A percentile compares a stretch with the other conserved stretches of the same genome.
Conservation (phyloP, 2,888 invertebrate species). For the Hypercompe scribonia region DNA sequence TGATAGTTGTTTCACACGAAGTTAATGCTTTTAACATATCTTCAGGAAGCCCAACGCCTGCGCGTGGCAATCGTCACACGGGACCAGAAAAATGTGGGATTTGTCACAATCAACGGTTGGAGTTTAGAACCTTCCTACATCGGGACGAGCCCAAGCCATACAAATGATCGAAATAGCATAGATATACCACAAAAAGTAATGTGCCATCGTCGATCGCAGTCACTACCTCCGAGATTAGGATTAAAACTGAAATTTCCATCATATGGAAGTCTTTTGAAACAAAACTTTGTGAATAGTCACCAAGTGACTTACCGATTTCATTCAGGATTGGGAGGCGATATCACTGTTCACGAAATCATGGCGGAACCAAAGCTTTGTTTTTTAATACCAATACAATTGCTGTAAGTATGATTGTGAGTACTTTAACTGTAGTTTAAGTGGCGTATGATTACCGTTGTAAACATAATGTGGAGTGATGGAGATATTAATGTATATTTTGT, state of each 20-base stretch:
- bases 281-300: constrained; percentile 91
- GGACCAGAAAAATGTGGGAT: constrained; percentile 91
- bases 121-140: constrained; percentile 92
- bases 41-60: constrained; percentile 84
- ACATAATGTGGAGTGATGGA: too few species aligned
- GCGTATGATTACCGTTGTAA: neutral
- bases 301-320: constrained; percentile 94
- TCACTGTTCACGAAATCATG: constrained; percentile 97
- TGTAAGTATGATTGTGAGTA: constrained; percentile 88
- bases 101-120: constrained; percentile 95
- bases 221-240: constrained; percentile 93
- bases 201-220: constrained; percentile 91
- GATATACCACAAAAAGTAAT: constrained; percentile 75
- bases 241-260: constrained; percentile 93
- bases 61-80: constrained; percentile 87
- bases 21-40: too few species aligned
- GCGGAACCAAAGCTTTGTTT: constrained; percentile 95
- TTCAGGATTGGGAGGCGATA: constrained; percentile 96
- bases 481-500: neutral
- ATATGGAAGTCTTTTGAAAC: constrained; percentile 90
- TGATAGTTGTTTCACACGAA: too few species aligned
- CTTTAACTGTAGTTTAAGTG: neutral
- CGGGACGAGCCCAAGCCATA: constrained; percentile 90
- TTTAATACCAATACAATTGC: constrained; percentile 93
- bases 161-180: constrained; percentile 77